Conservation (phyloP, 2,888 invertebrate genomes). For the Scaptomyza flava region DNA sequence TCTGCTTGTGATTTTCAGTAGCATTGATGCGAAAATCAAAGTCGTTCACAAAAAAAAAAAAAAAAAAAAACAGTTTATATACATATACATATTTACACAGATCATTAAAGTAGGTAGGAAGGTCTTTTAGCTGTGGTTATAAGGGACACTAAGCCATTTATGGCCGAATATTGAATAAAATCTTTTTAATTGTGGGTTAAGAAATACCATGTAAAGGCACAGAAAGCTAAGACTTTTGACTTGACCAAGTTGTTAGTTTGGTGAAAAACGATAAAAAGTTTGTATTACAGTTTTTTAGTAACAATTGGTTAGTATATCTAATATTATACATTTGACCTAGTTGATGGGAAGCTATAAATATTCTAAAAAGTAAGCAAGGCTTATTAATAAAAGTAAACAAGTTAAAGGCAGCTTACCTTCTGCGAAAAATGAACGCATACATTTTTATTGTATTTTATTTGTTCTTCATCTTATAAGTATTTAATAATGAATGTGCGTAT, state of each 20-base stretch:
- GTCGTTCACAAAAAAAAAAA: not conserved
- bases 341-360: not conserved
- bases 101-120: not conserved
- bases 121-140: constrained; percentile 4
- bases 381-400: not conserved
- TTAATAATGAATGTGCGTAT: constrained; percentile 82
- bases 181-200: not conserved
- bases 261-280: not conserved
- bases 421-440: too few species aligned
- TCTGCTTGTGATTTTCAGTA: constrained; percentile 34
- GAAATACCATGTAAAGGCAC: not conserved
- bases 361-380: not conserved
- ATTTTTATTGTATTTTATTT: constrained; percentile 16
- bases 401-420: too few species aligned
- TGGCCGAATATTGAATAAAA: constrained; percentile 8
- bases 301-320: not conserved
- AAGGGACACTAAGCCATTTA: not conserved
- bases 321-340: not conserved
- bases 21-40: not conserved
- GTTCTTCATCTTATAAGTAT: constrained; percentile 2
- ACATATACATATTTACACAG: too few species aligned
- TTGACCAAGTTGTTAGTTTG: not conserved
- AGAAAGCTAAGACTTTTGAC: not conserved
- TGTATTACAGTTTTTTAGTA: not conserved
- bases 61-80: not conserved